These are phyloP conservation scores for Drosophila anomalata DNA, from an alignment of 2,888 invertebrate genomes.

Conservation along the genomic window DNA sequence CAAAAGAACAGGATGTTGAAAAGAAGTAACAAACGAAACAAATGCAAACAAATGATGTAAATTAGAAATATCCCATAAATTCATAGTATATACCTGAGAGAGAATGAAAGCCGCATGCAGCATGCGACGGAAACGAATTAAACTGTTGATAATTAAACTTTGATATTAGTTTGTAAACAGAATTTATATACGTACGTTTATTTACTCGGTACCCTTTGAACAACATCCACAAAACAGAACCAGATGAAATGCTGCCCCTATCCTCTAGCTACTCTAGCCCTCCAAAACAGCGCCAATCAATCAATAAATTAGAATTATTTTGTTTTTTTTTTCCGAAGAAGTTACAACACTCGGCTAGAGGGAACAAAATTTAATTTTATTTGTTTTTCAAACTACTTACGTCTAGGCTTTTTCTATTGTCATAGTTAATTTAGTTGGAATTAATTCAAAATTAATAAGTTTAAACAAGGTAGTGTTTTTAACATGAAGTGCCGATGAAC, in stretches of 20 bases:
- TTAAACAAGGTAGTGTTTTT: constrained; percentile 27
- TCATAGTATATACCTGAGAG: constrained; percentile 54
- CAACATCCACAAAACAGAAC: constrained; percentile 38
- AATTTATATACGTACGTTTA: constrained; percentile 74
- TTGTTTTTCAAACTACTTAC: background rate
- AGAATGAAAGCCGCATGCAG: constrained; percentile 67
- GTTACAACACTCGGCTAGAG: background rate
- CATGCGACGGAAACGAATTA: constrained; percentile 75
- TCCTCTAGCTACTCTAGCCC: constrained; percentile 12
- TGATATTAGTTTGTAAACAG: constrained; percentile 82
- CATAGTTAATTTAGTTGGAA: constrained; percentile 13
- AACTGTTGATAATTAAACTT: constrained; percentile 82
- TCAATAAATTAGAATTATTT: constrained; percentile 17
- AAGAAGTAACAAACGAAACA: constrained; percentile 21
- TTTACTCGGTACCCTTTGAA: constrained; percentile 62
- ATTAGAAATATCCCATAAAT: constrained; percentile 17
- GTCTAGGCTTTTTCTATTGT: constrained; percentile 4
- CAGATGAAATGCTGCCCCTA: constrained; percentile 8
- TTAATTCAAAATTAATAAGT: constrained; percentile 4
- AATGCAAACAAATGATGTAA: constrained; percentile 4
- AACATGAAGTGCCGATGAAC: constrained; percentile 32
- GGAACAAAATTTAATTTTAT: background rate
- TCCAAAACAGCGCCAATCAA: background rate
- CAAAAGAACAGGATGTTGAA: constrained; percentile 17
- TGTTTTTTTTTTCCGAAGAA: constrained; percentile 9